Evolutionary conservation across 2,797 vertebrate genomes (phyloP).

Genomic region (Parotocinclus haroldoi): DNA sequence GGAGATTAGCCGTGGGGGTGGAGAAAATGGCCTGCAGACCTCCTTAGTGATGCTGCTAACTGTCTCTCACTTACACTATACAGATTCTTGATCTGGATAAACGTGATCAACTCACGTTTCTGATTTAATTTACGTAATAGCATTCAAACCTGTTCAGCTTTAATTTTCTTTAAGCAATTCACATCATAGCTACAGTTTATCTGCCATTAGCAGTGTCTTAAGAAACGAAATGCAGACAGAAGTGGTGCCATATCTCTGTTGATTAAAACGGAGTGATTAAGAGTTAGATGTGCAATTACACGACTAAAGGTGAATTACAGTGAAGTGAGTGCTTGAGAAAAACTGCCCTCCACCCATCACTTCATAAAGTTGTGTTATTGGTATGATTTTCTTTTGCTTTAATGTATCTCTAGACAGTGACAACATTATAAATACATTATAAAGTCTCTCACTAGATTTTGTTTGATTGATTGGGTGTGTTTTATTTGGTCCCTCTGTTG

Average conservation of each 20-base stretch:
- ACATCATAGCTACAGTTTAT: constrained; percentile 56
- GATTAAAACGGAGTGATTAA: constrained; percentile 36
- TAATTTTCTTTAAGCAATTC: constrained; percentile 63
- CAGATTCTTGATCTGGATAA: constrained; percentile 59
- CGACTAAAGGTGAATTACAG: constrained; percentile 30
- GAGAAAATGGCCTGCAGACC: constrained; percentile 1
- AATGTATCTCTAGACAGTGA: too few species aligned
- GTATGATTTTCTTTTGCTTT: too few species aligned
- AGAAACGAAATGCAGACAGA: constrained; percentile 53
- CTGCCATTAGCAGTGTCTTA: constrained; percentile 50
- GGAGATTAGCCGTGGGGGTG: too few species aligned
- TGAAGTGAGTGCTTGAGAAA: constrained; percentile 16
- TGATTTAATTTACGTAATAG: constrained; percentile 74
- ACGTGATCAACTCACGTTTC: constrained; percentile 60
- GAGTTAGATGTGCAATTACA: constrained; percentile 21
- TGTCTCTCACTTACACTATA: constrained; percentile 42
- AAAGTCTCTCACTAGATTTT: too few species aligned
- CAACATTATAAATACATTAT: too few species aligned
- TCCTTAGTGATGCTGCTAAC: constrained; percentile 33
- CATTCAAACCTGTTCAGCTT: constrained; percentile 68
- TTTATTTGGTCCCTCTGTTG: too few species aligned
- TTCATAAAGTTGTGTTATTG: too few species aligned
- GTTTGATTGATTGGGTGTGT: too few species aligned
- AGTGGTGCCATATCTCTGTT: constrained; percentile 32
- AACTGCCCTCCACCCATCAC: constrained; percentile 11